phyloP scores from a whole-genome alignment of 2,888 invertebrate genomes.

The Drosophila ochracea region DNA sequence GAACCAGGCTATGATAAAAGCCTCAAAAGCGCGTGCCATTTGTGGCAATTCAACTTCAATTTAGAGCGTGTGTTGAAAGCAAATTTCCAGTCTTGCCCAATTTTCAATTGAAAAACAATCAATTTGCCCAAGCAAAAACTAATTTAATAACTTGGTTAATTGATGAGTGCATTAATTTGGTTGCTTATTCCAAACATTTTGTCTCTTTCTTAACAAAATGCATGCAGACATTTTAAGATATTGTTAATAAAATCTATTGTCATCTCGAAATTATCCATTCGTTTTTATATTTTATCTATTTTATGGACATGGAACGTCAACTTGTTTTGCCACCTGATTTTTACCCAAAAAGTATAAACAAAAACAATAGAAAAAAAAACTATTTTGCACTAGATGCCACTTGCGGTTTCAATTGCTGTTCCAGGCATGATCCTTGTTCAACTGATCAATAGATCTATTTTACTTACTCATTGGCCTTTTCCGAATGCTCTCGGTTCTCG shows the following conservation, averaged over 20 bases:
- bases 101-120: neutral
- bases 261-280: neutral
- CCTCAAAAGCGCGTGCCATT: slow-evolving; percentile 2
- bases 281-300: neutral
- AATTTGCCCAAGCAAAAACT: neutral
- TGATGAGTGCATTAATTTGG: no score
- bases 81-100: neutral
- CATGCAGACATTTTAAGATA: neutral
- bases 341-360: neutral
- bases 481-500: slow-evolving; percentile 2
- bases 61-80: neutral
- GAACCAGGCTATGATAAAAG: neutral
- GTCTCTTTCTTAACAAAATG: neutral
- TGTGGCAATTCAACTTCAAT: slow-evolving; percentile 7
- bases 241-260: neutral
- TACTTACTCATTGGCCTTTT: slow-evolving; percentile 26
- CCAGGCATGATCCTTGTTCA: slow-evolving; percentile 10
- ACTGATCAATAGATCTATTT: slow-evolving; percentile 14
- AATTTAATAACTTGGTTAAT: neutral
- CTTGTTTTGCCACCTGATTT: neutral
- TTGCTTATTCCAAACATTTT: neutral
- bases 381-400: neutral
- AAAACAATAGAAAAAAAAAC: neutral
- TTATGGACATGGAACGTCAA: neutral
- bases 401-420: neutral